These are phyloP conservation scores for Saccostrea cuccullata DNA, from an alignment of 1,140 invertebrate species.

Conservation along the genomic window DNA sequence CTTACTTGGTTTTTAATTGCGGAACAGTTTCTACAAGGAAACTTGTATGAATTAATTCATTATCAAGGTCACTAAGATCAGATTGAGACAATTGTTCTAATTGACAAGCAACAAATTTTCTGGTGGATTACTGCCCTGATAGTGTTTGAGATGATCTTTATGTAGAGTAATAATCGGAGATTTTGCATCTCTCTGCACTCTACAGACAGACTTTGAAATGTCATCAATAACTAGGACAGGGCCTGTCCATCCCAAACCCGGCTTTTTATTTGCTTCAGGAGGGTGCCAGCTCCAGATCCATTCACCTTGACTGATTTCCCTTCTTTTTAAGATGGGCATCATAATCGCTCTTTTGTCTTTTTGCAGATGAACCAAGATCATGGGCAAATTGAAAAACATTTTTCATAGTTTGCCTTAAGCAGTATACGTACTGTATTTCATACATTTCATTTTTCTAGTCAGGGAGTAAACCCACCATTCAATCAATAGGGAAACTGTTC, in stretches of 20 bases:
- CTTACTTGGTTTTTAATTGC: neutral
- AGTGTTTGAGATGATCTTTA: conserved; percentile 57
- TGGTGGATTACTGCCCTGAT: neutral
- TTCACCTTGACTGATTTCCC: conserved; percentile 23
- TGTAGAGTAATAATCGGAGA: conserved; percentile 29
- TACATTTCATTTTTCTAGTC: neutral
- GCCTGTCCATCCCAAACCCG: conserved; percentile 52
- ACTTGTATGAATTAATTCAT: neutral
- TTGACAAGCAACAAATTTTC: neutral
- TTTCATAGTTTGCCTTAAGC: conserved; percentile 41
- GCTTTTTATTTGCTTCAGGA: conserved; percentile 51
- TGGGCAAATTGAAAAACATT: conserved; percentile 20
- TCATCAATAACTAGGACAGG: conserved; percentile 53
- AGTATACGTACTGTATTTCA: conserved; percentile 46
- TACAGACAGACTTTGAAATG: conserved; percentile 22
- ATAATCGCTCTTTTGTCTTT: neutral
- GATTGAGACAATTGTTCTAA: neutral
- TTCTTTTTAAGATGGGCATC: too few relatives aligned
- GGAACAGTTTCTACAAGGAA: neutral
- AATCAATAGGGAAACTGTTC: neutral
- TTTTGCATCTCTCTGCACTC: conserved; percentile 18
- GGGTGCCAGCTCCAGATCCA: conserved; percentile 61
- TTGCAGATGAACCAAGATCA: neutral
- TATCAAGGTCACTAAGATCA: neutral
- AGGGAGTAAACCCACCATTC: conserved; percentile 12